phyloP scores from a whole-genome alignment of 2,113 vertebrate genomes.

The Sphyrna mokarran region DNA sequence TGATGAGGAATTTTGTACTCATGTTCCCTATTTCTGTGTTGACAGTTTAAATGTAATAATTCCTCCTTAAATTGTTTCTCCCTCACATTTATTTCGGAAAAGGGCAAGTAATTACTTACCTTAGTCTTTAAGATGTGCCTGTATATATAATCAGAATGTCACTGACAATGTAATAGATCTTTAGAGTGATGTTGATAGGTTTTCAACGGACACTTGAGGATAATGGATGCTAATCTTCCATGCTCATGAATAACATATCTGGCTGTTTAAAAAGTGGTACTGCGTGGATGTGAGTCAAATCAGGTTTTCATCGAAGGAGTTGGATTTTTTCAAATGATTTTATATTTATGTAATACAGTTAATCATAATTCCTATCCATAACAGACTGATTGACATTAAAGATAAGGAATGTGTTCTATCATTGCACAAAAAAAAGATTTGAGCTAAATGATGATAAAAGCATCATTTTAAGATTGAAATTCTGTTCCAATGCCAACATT shows the following conservation, averaged over 20 bases:
- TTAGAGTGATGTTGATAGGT: not conserved
- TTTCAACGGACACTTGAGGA: not conserved
- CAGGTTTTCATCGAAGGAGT: not conserved
- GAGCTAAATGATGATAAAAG: constrained; percentile 20
- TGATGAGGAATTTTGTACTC: not conserved
- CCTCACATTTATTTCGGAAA: not conserved
- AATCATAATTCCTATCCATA: constrained; percentile 10
- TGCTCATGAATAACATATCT: constrained; percentile 14
- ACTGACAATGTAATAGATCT: not conserved
- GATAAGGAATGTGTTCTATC: not conserved
- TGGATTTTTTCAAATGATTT: not conserved
- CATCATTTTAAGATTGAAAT: not conserved
- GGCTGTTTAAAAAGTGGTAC: not conserved
- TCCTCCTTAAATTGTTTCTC: not conserved
- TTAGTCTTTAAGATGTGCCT: not conserved
- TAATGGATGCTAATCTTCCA: constrained; percentile 26
- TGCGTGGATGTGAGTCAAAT: not conserved
- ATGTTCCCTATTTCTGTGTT: not conserved
- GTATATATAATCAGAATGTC: not conserved
- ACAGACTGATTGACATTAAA: constrained; percentile 3
- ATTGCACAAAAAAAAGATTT: constrained; percentile 10
- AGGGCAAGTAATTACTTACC: not conserved
- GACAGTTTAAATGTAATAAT: not conserved
- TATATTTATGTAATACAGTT: not conserved
- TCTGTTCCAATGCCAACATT: constrained; percentile 12